Evolutionary conservation across 64 coral and sea anemone genomes (phyloP).

Genomic region (Stichodactyla mertensii): DNA sequence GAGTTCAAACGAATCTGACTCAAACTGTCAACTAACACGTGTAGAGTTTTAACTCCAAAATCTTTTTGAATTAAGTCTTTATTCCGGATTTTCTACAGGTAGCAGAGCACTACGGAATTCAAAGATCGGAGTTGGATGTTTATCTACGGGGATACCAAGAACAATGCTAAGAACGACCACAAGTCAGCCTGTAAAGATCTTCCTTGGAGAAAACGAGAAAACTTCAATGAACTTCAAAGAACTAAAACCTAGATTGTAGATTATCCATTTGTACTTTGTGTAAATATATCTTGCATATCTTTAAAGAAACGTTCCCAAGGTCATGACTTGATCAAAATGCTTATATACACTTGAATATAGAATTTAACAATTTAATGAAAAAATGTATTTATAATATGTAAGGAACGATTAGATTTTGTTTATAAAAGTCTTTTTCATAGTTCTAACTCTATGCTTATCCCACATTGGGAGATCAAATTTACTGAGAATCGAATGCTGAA

Average conservation of each 20-base stretch:
- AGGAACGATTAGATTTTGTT: constrained; percentile 11
- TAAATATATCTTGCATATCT: background rate
- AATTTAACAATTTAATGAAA: background rate
- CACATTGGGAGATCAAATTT: background rate
- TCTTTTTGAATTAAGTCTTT: background rate
- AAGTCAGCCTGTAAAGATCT: background rate
- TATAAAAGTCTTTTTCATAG: background rate
- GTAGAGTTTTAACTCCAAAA: background rate
- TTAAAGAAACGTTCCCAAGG: background rate
- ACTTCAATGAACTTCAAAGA: background rate
- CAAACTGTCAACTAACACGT: background rate
- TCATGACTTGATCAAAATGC: background rate
- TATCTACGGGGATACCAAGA: constrained; percentile 87
- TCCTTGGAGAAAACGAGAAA: background rate
- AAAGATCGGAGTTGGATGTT: constrained; percentile 82
- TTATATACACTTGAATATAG: background rate
- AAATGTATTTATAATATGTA: constrained; percentile 13
- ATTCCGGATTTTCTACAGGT: constrained; percentile 30
- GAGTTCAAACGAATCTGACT: background rate
- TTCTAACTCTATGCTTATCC: background rate
- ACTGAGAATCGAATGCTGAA: background rate
- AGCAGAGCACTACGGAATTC: constrained; percentile 84
- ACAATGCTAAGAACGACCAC: constrained; percentile 19
- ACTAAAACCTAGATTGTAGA: background rate
- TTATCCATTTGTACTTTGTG: background rate